Evolutionary conservation across 1,140 invertebrate species (phyloP), one percentile per base, ranked within the genome.

Genomic region (Tenebrio molitor): DNA sequence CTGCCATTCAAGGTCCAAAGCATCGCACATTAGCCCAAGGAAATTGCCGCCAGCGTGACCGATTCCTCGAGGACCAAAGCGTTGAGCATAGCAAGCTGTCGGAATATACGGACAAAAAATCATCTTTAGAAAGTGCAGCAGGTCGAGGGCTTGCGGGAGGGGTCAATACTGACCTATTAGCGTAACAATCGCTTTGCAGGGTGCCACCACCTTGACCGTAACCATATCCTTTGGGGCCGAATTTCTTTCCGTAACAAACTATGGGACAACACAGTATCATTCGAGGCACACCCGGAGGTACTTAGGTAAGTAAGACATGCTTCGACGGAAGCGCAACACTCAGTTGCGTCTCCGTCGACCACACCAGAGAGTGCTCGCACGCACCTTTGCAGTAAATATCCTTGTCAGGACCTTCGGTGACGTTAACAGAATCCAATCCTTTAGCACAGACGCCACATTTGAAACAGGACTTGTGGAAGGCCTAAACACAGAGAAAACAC

Each of bases 381-480:
- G 84, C 88, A 96, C 95, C 93, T 95, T 95, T 96, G 88, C 98
- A 99, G 87, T 97, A 99, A 86, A 99, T 95, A 84, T 98, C 93
- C 85, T 94, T 95, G 83, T 98, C 96, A 78, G 97, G 93, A 80
- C 92, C 94, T 86, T 98, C 96, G 84, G 95, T 96, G 86, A 94
- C 94, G 85, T 94, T 96, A 77, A 95, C 93, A 71, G 97, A 98
- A 87, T 99, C 97, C 85, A 99, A 89, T 84, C 95, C 89, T 88
- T 98, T 99, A 81, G 89, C 89, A 87, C 98, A 99, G 78, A 90
- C 90, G 80, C 88, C 93, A 88, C 96, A 97, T 87, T 96, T 96
- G 91, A 96, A 97, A 88, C 95, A 97, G 86, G 94, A 92, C 87
- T 89, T 96, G 89, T 97, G 95, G 93, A 94, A 97, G 81, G 86